Conservation (phyloP, 2,113 vertebrate genomes). For the Gopherus evgoodei region DNA sequence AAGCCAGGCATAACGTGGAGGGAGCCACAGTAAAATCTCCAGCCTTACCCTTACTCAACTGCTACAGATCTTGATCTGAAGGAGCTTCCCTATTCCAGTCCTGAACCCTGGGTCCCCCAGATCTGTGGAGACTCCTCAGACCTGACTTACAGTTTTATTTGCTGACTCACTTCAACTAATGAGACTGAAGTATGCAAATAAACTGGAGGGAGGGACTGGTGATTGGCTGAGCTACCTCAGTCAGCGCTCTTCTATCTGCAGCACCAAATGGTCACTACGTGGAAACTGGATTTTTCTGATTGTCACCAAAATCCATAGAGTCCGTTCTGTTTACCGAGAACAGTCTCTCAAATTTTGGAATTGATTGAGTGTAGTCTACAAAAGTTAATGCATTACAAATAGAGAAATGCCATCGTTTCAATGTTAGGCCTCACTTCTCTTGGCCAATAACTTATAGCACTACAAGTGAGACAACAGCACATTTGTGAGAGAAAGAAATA, state of each 20-base stretch:
- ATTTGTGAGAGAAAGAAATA: neutral
- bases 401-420: neutral
- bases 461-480: neutral
- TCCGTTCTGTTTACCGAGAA: neutral
- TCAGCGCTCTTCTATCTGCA: neutral
- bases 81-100: neutral
- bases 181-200: slow-evolving; percentile 10
- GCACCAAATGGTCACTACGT: neutral
- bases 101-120: neutral
- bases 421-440: neutral
- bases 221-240: neutral
- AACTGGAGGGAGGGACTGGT: neutral
- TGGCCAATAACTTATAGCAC: rapidly evolving
- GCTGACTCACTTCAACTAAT: neutral
- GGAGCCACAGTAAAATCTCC: neutral
- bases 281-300: neutral
- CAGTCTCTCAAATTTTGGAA: neutral
- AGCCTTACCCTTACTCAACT: neutral
- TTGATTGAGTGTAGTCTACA: neutral
- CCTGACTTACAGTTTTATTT: slow-evolving; percentile 10
- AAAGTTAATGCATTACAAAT: neutral
- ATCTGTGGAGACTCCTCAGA: neutral
- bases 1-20: neutral
- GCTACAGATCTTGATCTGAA: rapidly evolving
- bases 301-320: neutral